Evolutionary conservation across 2,888 invertebrate genomes (phyloP).

Genomic region (Phania funesta): DNA sequence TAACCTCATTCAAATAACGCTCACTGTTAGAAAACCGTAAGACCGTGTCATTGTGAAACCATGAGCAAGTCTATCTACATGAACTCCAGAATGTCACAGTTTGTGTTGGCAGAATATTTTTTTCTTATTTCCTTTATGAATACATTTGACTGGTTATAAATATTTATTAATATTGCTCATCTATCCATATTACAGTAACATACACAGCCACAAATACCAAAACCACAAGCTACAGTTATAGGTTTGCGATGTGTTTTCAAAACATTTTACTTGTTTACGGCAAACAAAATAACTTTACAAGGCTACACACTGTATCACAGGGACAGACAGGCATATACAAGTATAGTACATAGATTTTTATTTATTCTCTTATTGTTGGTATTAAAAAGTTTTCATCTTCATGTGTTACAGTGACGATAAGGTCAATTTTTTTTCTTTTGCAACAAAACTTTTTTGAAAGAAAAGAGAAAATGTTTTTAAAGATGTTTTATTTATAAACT

Average conservation of each 20-base stretch:
- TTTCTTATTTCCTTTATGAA: background rate
- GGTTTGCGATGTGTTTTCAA: constrained; percentile 10
- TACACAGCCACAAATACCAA: background rate
- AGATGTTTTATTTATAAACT: constrained; percentile 10
- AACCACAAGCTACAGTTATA: background rate
- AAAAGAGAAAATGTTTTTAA: background rate
- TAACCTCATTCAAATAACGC: background rate
- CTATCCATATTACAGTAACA: background rate
- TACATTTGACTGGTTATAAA: constrained; percentile 24
- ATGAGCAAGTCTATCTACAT: background rate
- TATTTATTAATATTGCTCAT: constrained; percentile 33
- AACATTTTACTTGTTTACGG: background rate
- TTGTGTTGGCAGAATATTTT: background rate
- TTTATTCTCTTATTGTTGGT: constrained; percentile 9
- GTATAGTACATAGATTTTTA: constrained; percentile 2
- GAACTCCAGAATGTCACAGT: constrained; percentile 2
- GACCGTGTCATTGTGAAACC: background rate
- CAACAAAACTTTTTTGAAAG: background rate
- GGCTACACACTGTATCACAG: background rate
- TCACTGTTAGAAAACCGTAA: background rate
- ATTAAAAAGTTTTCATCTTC: constrained; percentile 8
- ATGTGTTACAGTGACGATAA: background rate
- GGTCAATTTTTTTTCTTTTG: background rate
- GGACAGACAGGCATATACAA: background rate
- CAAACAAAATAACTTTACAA: background rate